Evolutionary conservation across 2,113 vertebrate genomes (phyloP), one percentile per base, ranked within the genome.

Genomic region (Martes martes): DNA sequence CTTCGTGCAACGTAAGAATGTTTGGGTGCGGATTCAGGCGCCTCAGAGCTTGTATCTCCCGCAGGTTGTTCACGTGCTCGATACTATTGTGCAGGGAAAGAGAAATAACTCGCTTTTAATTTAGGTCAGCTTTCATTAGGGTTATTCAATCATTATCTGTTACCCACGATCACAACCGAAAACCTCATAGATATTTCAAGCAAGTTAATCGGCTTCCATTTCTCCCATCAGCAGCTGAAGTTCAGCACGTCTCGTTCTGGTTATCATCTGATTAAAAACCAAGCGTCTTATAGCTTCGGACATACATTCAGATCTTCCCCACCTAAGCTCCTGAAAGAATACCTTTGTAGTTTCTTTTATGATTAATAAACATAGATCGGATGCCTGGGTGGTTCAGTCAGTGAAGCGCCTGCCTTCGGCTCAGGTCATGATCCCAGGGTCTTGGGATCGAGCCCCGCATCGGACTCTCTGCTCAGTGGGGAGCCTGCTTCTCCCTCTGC

Each of bases 61-160:
- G 98, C 26, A 99, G 98, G 76, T 83, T 98, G 97, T 98, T 99
- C 87, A 99, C 99, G 89, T 99, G 98, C 82, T 99, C 99, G 21
- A 98, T 83, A 89, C 98, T 99, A 28, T 92, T 50, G 14, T 28
- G 57, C 14, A 89, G 93, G 96, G 63, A 45, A 88, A 97, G 93
- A 98, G 14, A 92, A 79, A 97, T 0, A 89, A 67, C 55, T 36
- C 28, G 45, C 39, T 69, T 52, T 67, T 52, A 65, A 82, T 50
- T 82, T 78, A 59, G 28, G 69, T 3, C 65, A 63, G 4, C 55
- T 79, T n/a, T 11, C 26, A 50, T 18, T 0, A 42, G 33, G 18
- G 52, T 87, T 36, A 65, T 21, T 7, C 63, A 63, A 16, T 36
- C 33, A 36, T 24, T 13, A 73, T 19, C 71, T 19, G 57, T 36